These are phyloP conservation scores for Paralichthys olivaceus DNA, from an alignment of 2,113 vertebrate genomes.

Conservation along the genomic window DNA sequence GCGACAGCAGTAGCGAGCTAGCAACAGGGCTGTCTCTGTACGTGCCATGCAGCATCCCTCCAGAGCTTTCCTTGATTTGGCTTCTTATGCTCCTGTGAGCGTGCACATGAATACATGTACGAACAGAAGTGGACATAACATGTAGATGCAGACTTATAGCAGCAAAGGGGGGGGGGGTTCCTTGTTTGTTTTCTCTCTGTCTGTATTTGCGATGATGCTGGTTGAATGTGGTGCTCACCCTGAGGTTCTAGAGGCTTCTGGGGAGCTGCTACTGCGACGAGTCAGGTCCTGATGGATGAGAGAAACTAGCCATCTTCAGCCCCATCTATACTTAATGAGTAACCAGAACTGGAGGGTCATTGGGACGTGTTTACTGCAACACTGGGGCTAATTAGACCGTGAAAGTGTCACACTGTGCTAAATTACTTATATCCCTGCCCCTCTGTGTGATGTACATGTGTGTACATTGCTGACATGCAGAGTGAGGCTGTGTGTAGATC, in stretches of 20 bases:
- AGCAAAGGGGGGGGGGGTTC: not conserved
- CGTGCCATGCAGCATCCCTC: conserved; percentile 38
- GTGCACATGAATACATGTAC: not conserved
- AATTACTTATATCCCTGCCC: conserved; percentile 73
- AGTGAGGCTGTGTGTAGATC: not conserved
- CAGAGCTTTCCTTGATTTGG: conserved; percentile 27
- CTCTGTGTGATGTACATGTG: conserved; percentile 29
- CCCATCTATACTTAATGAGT: conserved; percentile 72
- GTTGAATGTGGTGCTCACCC: conserved; percentile 2
- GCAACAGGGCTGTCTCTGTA: conserved; percentile 31
- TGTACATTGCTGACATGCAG: conserved; percentile 10
- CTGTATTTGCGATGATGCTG: not conserved
- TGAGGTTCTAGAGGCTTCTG: conserved; percentile 36
- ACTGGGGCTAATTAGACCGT: conserved; percentile 75
- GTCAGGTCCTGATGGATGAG: conserved; percentile 44
- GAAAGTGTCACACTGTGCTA: conserved; percentile 77
- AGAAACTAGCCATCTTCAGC: conserved; percentile 44
- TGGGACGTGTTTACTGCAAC: conserved; percentile 77
- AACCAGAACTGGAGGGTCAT: conserved; percentile 70
- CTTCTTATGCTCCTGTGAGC: not conserved
- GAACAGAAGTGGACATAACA: not conserved
- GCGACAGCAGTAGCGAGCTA: conserved; percentile 40
- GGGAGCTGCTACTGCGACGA: conserved; percentile 10
- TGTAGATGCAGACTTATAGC: not conserved
- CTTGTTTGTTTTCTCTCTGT: conserved; percentile 1